Percentiles rank a stretch among this genome's conserved stretches.
phyloP scores from a whole-genome alignment of 1,140 invertebrate species.

The Ooceraea biroi region DNA sequence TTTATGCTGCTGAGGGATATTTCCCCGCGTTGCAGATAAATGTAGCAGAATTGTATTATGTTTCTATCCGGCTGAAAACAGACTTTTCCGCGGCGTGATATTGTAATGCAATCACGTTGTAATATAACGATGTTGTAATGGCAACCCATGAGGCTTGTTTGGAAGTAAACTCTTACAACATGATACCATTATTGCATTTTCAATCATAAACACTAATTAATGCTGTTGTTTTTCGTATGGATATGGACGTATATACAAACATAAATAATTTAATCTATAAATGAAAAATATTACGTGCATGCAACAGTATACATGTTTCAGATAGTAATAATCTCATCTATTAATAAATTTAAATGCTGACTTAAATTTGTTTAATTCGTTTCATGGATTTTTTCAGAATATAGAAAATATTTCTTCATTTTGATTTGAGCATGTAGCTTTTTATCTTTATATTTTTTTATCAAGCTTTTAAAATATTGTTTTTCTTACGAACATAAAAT shows the following conservation, averaged over 20 bases:
- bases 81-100: slow-evolving; percentile 5
- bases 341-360: too few relatives aligned
- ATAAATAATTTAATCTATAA: neutral
- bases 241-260: neutral
- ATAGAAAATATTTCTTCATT: neutral
- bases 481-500: neutral
- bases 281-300: neutral
- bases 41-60: neutral
- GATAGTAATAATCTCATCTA: neutral
- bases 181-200: neutral
- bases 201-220: neutral
- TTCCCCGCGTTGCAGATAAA: slow-evolving; percentile 10
- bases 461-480: neutral
- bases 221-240: neutral
- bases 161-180: slow-evolving; percentile 35
- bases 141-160: slow-evolving; percentile 11
- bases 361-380: too few relatives aligned
- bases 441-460: neutral
- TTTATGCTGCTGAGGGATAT: slow-evolving; percentile 1
- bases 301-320: neutral
- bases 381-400: neutral
- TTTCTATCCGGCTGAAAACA: slow-evolving; percentile 20
- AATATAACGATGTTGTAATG: slow-evolving; percentile 8
- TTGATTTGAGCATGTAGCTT: too few relatives aligned
- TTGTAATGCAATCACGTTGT: slow-evolving; percentile 48